phyloP scores from a whole-genome alignment of 2,113 vertebrate genomes.

The Gobius niger region DNA sequence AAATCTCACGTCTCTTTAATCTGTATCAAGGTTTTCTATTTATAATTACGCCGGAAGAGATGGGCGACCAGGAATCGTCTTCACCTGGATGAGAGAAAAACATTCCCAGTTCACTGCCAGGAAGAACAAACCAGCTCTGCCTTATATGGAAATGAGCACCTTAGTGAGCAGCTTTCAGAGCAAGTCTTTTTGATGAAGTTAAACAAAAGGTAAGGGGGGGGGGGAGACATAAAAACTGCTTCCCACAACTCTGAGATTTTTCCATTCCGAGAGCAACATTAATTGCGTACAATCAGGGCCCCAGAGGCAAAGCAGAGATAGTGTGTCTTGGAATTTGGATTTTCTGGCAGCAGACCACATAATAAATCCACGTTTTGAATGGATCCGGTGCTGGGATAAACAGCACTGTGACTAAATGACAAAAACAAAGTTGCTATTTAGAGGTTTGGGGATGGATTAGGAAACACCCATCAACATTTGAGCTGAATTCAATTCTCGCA shows the following conservation, averaged over 20 bases:
- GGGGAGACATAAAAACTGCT: slow-evolving; percentile 5
- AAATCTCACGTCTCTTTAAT: slow-evolving; percentile 51
- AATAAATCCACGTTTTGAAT: slow-evolving; percentile 21
- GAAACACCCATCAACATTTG: slow-evolving; percentile 38
- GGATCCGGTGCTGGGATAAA: slow-evolving; percentile 28
- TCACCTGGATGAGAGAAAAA: slow-evolving; percentile 7
- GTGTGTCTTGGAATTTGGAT: slow-evolving; percentile 43
- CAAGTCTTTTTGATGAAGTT: slow-evolving; percentile 31
- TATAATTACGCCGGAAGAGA: slow-evolving; percentile 37
- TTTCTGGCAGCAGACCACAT: slow-evolving; percentile 33
- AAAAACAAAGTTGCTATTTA: slow-evolving; percentile 46
- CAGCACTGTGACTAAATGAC: slow-evolving; percentile 41
- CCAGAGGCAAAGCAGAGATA: slow-evolving; percentile 26
- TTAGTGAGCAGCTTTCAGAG: slow-evolving; percentile 25
- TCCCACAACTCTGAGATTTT: slow-evolving; percentile 18
- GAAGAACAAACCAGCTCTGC: slow-evolving; percentile 9
- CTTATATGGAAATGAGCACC: slow-evolving; percentile 29
- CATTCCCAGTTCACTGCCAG: slow-evolving; percentile 9
- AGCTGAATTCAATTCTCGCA: slow-evolving; percentile 37
- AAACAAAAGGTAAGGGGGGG: slow-evolving; percentile 16
- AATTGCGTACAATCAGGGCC: slow-evolving; percentile 36
- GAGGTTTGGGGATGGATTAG: slow-evolving; percentile 25
- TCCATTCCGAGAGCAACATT: slow-evolving; percentile 29
- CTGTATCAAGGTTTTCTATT: slow-evolving; percentile 53
- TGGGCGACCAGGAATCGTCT: slow-evolving; percentile 12